These are phyloP conservation scores for Mythimna vitellina DNA, from an alignment of 2,888 invertebrate genomes.

Conservation along the genomic window DNA sequence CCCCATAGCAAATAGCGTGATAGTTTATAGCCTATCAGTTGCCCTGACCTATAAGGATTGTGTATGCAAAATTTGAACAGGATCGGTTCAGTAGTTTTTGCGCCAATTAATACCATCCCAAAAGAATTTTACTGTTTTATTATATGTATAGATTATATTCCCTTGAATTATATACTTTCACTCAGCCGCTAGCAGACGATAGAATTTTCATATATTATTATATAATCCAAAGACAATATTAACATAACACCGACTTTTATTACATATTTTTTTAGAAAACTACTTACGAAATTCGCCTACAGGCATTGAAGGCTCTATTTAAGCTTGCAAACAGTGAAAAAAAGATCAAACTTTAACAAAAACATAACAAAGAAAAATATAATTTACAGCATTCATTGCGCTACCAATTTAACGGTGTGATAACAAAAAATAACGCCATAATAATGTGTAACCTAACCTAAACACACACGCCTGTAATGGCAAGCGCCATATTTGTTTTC, in stretches of 20 bases:
- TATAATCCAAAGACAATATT: no score
- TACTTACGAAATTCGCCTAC: background rate
- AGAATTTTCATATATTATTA: background rate
- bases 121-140: no score
- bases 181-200: no score
- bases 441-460: constrained; percentile 85
- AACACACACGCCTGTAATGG: constrained; percentile 83
- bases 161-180: no score
- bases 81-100: no score
- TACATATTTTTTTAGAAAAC: background rate
- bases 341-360: constrained; percentile 2
- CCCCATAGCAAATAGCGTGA: no score
- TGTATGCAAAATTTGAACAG: no score
- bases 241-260: background rate
- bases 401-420: constrained; percentile 66
- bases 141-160: no score
- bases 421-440: constrained; percentile 77
- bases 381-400: constrained; percentile 57
- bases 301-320: background rate
- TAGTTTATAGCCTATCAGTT: no score
- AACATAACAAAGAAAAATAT: constrained; percentile 47
- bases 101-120: no score
- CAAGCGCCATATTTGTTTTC: constrained; percentile 79
- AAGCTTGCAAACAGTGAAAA: constrained; percentile 2
- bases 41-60: no score